Evolutionary conservation across 2,797 vertebrate species (phyloP).

Genomic region (Lagorchestes hirsutus): DNA sequence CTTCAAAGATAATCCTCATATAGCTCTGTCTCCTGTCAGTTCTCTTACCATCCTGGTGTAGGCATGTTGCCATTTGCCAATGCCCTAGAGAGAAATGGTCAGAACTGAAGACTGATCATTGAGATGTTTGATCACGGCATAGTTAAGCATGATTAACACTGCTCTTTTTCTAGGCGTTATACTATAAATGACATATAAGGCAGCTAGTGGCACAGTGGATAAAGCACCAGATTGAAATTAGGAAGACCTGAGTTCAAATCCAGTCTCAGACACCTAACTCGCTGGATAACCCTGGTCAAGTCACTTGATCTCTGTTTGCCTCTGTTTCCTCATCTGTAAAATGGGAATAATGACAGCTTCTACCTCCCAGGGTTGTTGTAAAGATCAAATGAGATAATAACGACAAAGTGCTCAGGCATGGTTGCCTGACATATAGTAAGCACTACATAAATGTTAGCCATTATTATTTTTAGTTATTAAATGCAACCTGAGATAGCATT

Average conservation of each 20-base stretch:
- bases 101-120: neutral
- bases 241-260: neutral
- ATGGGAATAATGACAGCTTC: neutral
- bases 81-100: neutral
- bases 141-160: neutral
- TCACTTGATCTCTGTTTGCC: neutral
- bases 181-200: neutral
- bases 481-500: neutral
- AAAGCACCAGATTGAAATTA: neutral
- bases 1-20: neutral
- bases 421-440: neutral
- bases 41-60: neutral
- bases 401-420: neutral
- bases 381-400: neutral
- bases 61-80: neutral
- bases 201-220: neutral
- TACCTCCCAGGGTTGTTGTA: neutral
- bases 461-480: neutral
- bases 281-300: neutral
- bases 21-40: neutral
- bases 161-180: neutral
- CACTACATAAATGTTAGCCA: neutral
- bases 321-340: neutral
- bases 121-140: neutral
- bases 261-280: neutral